Percentiles rank a stretch among this genome's conserved stretches.
phyloP scores from a whole-genome alignment of 2,797 vertebrate species.

The Megaceryle alcyon region DNA sequence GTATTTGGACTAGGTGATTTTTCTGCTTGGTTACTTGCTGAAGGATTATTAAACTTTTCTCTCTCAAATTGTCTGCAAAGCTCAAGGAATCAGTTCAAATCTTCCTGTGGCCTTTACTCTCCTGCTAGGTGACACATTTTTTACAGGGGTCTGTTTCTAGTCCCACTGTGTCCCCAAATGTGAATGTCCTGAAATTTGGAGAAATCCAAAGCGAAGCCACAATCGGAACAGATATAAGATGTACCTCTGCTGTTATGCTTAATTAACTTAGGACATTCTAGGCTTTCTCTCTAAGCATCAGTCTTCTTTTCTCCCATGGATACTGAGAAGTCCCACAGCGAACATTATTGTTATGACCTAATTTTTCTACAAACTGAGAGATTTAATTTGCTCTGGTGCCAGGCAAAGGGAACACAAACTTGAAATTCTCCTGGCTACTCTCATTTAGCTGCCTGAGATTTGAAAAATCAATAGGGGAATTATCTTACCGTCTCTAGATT shows the following conservation, averaged over 20 bases:
- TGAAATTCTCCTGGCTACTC: slow-evolving; percentile 14
- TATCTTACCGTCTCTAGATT: neutral
- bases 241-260: slow-evolving; percentile 4
- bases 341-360: slow-evolving; percentile 44
- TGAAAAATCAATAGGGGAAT: slow-evolving; percentile 8
- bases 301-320: slow-evolving; percentile 42
- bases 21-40: neutral
- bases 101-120: neutral
- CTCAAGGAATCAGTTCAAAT: neutral
- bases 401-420: slow-evolving; percentile 29
- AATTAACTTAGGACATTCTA: slow-evolving; percentile 31
- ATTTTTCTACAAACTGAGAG: slow-evolving; percentile 37
- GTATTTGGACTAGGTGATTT: neutral
- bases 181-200: neutral
- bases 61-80: neutral
- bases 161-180: neutral
- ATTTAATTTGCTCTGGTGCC: slow-evolving; percentile 55
- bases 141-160: neutral
- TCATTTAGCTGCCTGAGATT: slow-evolving; percentile 15
- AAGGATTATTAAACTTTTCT: neutral
- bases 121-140: neutral
- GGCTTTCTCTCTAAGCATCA: slow-evolving; percentile 8
- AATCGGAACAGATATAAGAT: neutral
- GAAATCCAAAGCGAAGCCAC: neutral
- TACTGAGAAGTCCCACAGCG: slow-evolving; percentile 28